Evolutionary conservation across 2,113 vertebrate genomes (phyloP).

Genomic region (Corynorhinus townsendii): DNA sequence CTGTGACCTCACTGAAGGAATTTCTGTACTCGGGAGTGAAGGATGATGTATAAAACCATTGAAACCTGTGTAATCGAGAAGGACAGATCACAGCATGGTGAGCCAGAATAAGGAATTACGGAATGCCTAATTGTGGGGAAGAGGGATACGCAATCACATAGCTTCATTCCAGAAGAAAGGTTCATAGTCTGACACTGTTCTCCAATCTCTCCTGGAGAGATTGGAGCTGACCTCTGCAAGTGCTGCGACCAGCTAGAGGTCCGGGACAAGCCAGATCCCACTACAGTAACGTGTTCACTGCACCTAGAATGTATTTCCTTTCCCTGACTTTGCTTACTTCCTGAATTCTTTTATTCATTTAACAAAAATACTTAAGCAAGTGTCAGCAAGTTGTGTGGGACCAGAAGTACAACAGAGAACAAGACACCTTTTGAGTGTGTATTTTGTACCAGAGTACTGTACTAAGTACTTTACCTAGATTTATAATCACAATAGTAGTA

Average conservation of each 20-base stretch:
- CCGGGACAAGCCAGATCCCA: background rate
- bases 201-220: too few relatives aligned
- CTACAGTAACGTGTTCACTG: background rate
- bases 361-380: background rate
- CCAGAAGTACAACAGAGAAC: background rate
- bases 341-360: background rate
- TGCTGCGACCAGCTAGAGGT: background rate
- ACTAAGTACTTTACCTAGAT: background rate
- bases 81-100: background rate
- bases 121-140: background rate
- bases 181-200: background rate
- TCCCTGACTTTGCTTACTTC: background rate
- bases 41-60: background rate
- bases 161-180: background rate
- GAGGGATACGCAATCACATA: background rate
- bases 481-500: background rate
- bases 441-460: background rate
- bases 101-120: background rate
- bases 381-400: background rate
- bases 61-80: background rate
- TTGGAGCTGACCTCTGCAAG: background rate
- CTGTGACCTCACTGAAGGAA: background rate
- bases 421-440: background rate
- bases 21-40: background rate
- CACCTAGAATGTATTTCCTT: background rate